phyloP scores from a whole-genome alignment of 2,797 vertebrate species.

The Melanotaenia nigrans region DNA sequence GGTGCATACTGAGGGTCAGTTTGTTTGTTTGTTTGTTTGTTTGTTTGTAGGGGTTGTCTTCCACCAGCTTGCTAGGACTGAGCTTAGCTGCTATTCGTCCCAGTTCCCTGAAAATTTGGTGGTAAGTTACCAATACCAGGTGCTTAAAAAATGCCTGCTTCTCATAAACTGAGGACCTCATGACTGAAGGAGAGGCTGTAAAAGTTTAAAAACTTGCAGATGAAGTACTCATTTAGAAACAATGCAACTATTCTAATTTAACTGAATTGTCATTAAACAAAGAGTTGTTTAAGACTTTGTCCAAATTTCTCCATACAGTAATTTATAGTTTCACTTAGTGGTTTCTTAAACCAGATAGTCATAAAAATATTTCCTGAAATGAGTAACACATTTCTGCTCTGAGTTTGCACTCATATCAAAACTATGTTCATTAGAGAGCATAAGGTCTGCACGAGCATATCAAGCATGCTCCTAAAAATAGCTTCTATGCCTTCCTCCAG shows the following conservation, averaged over 20 bases:
- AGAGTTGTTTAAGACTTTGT: slow-evolving; percentile 25
- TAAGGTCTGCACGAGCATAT: slow-evolving; percentile 61
- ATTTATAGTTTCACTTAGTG: background rate
- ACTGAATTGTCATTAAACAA: slow-evolving; percentile 54
- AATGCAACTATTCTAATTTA: slow-evolving; percentile 5
- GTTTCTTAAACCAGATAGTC: background rate
- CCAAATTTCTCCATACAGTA: slow-evolving; percentile 35
- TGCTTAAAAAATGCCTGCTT: slow-evolving; percentile 13
- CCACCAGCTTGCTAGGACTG: slow-evolving; percentile 1
- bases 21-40: background rate
- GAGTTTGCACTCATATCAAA: slow-evolving; percentile 20
- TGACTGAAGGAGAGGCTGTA: slow-evolving; percentile 22
- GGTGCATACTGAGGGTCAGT: slow-evolving; percentile 35
- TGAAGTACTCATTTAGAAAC: slow-evolving; percentile 42
- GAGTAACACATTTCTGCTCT: slow-evolving; percentile 36
- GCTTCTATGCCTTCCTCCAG: slow-evolving; percentile 55
- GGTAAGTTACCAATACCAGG: slow-evolving; percentile 51
- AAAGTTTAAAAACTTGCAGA: slow-evolving; percentile 28
- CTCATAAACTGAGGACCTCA: slow-evolving; percentile 27
- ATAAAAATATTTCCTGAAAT: background rate
- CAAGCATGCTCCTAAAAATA: slow-evolving; percentile 72
- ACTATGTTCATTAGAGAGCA: slow-evolving; percentile 70
- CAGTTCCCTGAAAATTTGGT: slow-evolving; percentile 29
- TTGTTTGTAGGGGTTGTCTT: slow-evolving; percentile 29
- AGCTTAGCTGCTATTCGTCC: slow-evolving; percentile 23